Evolutionary conservation across 2,888 invertebrate species (phyloP).

Genomic region (Hesperia comma): DNA sequence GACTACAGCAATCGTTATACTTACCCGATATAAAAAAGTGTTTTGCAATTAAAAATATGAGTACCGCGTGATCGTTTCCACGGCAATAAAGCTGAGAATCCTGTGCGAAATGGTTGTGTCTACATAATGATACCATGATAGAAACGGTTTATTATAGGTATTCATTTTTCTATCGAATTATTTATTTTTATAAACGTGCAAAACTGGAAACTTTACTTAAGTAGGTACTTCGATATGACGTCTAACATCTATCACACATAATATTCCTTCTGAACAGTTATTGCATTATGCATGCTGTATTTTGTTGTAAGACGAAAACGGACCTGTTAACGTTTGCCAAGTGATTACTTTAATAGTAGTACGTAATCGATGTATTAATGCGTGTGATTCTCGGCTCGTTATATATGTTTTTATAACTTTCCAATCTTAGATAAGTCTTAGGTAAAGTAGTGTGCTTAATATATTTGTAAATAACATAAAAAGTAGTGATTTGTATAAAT

Average conservation of each 20-base stretch:
- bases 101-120: constrained; percentile 20
- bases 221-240: neutral
- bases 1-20: no score
- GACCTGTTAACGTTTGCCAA: constrained; percentile 8
- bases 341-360: neutral
- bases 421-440: constrained; percentile 38
- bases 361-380: constrained; percentile 9
- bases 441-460: constrained; percentile 64
- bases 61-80: constrained; percentile 1
- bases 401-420: constrained; percentile 31
- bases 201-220: neutral
- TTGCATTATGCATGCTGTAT: neutral
- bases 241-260: neutral
- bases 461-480: constrained; percentile 74
- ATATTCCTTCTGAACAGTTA: neutral
- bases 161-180: no score
- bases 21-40: no score
- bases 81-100: constrained; percentile 21
- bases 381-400: constrained; percentile 28
- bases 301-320: constrained; percentile 14
- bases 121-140: constrained; percentile 9
- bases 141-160: neutral
- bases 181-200: no score
- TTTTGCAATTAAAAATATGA: neutral
- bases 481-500: constrained; percentile 73